A percentile compares a stretch with the other conserved stretches of the same genome.
Evolutionary conservation across 2,113 vertebrate species (phyloP).

Genomic region (Ovis canadensis): DNA sequence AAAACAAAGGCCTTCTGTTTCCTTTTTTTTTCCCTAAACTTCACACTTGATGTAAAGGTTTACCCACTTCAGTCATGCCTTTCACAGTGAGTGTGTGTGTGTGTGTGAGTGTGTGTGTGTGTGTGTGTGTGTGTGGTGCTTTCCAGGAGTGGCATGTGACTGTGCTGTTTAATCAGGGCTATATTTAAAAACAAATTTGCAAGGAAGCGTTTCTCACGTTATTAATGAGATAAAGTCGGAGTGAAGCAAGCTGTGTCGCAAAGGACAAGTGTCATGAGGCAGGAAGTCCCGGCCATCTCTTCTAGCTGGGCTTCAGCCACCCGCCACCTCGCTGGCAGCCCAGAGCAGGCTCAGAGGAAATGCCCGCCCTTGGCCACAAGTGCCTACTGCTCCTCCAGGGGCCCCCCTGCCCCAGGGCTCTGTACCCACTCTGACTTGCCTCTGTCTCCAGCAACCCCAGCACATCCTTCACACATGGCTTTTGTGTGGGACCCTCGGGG

Average conservation of each 20-base stretch:
- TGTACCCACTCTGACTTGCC: constrained; percentile 41
- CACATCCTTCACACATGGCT: constrained; percentile 77
- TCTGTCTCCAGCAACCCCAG: constrained; percentile 41
- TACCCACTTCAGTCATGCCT: neutral
- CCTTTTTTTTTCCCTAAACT: neutral
- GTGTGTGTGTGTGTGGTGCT: neutral
- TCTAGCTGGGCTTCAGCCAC: constrained; percentile 66
- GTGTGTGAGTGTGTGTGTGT: fast-evolving
- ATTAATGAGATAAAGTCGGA: constrained; percentile 77
- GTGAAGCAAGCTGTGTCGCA: constrained; percentile 78
- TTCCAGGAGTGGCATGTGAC: constrained; percentile 54
- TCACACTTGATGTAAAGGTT: neutral
- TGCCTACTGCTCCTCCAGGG: constrained; percentile 61
- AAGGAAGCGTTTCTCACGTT: constrained; percentile 66
- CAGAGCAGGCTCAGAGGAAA: constrained; percentile 69
- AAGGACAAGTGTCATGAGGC: constrained; percentile 79
- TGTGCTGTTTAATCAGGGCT: constrained; percentile 67
- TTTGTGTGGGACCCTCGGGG: constrained; percentile 80
- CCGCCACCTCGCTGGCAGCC: constrained; percentile 67
- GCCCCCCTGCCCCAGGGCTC: constrained; percentile 10
- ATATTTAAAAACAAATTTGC: constrained; percentile 74
- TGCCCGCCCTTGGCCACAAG: constrained; percentile 73
- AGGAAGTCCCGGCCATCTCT: constrained; percentile 82
- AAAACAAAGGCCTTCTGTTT: neutral
- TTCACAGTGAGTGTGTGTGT: neutral